phyloP scores from a whole-genome alignment of 2,797 vertebrate species.

The Cephalopachus bancanus region DNA sequence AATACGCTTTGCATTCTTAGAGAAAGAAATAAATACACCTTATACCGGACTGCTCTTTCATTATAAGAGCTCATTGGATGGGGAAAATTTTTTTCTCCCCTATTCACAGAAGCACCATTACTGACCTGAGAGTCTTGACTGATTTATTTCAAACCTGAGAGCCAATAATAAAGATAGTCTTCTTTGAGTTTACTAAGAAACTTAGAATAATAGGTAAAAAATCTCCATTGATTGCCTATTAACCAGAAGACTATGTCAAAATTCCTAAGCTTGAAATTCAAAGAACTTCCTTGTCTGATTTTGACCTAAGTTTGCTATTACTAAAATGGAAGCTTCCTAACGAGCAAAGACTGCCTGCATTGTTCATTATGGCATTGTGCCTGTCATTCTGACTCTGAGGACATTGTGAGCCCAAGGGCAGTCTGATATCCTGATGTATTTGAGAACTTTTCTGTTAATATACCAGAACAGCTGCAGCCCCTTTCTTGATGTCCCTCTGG shows the following conservation, averaged over 20 bases:
- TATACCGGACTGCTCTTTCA: not conserved
- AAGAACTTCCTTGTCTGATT: constrained; percentile 4
- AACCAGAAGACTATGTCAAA: not conserved
- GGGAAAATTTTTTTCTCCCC: not conserved
- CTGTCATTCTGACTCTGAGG: constrained; percentile 21
- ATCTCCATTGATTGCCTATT: not conserved
- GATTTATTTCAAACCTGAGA: constrained; percentile 13
- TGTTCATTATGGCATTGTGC: not conserved
- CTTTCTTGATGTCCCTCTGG: not conserved
- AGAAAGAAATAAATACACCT: constrained; percentile 9
- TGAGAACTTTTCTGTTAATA: constrained; percentile 10
- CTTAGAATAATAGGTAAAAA: not conserved
- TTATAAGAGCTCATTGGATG: not conserved
- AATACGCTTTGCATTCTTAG: constrained; percentile 2
- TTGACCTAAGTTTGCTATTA: not conserved
- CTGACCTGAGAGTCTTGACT: not conserved
- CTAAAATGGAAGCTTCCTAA: not conserved
- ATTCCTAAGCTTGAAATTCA: constrained; percentile 30
- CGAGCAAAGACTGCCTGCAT: not conserved
- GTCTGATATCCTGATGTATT: not conserved
- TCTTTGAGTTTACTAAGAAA: not conserved
- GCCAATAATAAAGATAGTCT: not conserved
- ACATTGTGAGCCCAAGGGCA: not conserved
- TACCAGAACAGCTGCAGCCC: not conserved
- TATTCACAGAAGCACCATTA: constrained; percentile 2